These are phyloP conservation scores for Coendou prehensilis DNA, from an alignment of 2,797 vertebrate species.

Conservation along the genomic window DNA sequence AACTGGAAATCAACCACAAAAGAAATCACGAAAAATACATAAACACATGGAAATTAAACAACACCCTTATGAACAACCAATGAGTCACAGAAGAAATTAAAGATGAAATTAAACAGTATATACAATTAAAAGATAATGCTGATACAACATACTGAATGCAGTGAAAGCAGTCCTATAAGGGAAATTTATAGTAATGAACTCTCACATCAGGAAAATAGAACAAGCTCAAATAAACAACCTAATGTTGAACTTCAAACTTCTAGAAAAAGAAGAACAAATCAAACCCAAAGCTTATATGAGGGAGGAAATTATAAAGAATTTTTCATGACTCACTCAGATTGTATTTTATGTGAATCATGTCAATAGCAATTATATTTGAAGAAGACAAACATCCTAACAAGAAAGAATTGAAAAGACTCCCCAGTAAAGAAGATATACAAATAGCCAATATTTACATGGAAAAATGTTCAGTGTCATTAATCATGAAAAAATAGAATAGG, in stretches of 20 bases:
- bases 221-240: not conserved
- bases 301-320: not conserved
- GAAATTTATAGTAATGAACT: too few relatives aligned
- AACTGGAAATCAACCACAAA: too few relatives aligned
- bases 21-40: too few relatives aligned
- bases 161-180: too few relatives aligned
- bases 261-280: not conserved
- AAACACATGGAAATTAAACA: too few relatives aligned
- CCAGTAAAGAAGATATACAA: not conserved
- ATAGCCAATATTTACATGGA: not conserved
- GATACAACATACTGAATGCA: too few relatives aligned
- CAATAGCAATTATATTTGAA: not conserved
- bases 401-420: not conserved
- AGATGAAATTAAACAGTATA: too few relatives aligned
- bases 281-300: not conserved
- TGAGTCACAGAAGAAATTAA: too few relatives aligned
- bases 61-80: too few relatives aligned
- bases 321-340: not conserved
- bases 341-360: not conserved
- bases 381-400: not conserved
- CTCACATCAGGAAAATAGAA: not conserved
- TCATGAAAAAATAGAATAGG: not conserved
- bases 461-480: not conserved
- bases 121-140: too few relatives aligned
- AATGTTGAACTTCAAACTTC: not conserved